These are phyloP conservation scores for Melanostoma scalare DNA, from an alignment of 2,888 invertebrate genomes.

Conservation along the genomic window DNA sequence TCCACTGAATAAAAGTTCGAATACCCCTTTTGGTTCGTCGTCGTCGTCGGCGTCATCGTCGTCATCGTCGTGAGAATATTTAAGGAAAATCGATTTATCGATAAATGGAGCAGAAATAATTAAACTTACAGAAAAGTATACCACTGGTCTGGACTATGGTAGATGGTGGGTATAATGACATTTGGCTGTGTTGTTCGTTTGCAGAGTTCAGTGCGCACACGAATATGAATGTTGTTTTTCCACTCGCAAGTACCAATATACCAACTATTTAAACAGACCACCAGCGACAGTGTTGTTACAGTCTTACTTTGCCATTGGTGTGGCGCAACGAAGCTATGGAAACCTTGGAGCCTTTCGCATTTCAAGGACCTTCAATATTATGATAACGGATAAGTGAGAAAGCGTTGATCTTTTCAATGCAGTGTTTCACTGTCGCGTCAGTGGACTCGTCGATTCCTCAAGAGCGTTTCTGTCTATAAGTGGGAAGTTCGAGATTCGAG, in stretches of 20 bases:
- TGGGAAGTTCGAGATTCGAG: too few species aligned
- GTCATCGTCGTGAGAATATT: slow-evolving; percentile 42
- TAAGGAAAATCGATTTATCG: slow-evolving; percentile 66
- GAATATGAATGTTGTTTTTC: slow-evolving; percentile 20
- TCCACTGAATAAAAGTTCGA: not conserved
- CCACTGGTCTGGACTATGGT: not conserved
- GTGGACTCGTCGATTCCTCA: too few species aligned
- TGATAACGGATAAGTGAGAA: too few species aligned
- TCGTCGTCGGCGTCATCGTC: too few species aligned
- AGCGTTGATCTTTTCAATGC: too few species aligned
- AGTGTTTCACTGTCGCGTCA: too few species aligned
- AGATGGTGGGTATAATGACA: slow-evolving; percentile 27
- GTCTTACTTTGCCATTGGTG: not conserved
- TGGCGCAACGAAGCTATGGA: too few species aligned
- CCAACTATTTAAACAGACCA: not conserved
- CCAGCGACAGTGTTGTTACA: slow-evolving; percentile 11
- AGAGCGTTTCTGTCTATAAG: too few species aligned
- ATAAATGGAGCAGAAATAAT: slow-evolving; percentile 70
- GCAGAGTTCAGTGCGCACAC: slow-evolving; percentile 19
- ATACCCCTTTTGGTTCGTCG: not conserved
- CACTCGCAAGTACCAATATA: not conserved
- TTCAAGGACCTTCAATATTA: too few species aligned
- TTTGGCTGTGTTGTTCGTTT: slow-evolving; percentile 11
- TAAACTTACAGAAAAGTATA: slow-evolving; percentile 43
- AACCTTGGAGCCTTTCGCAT: too few species aligned